These are phyloP conservation scores for Tuta absoluta DNA, from an alignment of 2,888 invertebrate genomes.

Conservation along the genomic window DNA sequence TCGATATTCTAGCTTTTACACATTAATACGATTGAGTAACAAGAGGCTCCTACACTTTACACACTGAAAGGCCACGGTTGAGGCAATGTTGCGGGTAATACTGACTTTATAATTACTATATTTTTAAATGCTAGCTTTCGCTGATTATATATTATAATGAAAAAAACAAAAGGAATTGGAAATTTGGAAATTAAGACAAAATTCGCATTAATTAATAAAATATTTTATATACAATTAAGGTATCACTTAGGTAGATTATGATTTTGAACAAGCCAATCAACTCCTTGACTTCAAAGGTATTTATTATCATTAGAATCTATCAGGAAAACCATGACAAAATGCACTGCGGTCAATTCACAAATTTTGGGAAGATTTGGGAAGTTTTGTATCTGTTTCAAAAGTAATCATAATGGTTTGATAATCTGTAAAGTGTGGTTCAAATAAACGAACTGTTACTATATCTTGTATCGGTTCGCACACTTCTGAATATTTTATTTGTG, in stretches of 20 bases:
- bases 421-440: background rate
- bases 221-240: conserved; percentile 5
- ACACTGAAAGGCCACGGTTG: conserved; percentile 1
- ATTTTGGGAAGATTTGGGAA: background rate
- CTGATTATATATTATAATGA: background rate
- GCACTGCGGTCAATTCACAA: background rate
- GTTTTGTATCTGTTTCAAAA: background rate
- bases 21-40: conserved; percentile 45
- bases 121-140: conserved; percentile 9
- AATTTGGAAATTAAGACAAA: background rate
- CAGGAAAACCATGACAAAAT: background rate
- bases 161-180: background rate
- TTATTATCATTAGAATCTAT: background rate
- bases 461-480: background rate
- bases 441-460: background rate
- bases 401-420: background rate
- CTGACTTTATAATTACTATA: background rate
- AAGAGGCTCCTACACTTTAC: conserved; percentile 39
- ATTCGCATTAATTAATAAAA: background rate
- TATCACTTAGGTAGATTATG: conserved; percentile 4
- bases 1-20: conserved; percentile 40
- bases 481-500: background rate
- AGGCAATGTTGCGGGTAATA: conserved; percentile 7
- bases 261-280: background rate
- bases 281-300: background rate